Evolutionary conservation across 2,888 invertebrate genomes (phyloP).

Genomic region (Malachius bipustulatus): DNA sequence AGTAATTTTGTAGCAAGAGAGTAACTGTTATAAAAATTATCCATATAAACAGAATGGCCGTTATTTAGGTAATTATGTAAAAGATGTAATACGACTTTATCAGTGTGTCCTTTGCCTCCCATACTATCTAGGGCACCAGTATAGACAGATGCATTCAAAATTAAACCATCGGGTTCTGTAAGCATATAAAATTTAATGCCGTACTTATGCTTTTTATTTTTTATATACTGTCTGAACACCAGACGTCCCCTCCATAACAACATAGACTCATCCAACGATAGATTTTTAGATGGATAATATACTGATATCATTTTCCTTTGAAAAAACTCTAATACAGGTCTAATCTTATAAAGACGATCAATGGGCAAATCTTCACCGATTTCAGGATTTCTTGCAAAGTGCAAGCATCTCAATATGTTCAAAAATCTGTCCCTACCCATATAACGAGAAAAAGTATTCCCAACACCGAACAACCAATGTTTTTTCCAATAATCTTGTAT

Average conservation of each 20-base stretch:
- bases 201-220: too few relatives aligned
- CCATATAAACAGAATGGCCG: background rate
- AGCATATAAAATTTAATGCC: background rate
- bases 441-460: conserved; percentile 9
- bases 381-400: conserved; percentile 10
- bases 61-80: background rate
- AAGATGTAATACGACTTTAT: background rate
- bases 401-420: conserved; percentile 15
- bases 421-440: conserved; percentile 17
- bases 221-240: too few relatives aligned
- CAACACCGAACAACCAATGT: background rate
- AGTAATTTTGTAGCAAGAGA: background rate
- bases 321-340: background rate
- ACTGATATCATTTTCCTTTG: background rate
- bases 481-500: conserved; percentile 4
- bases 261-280: too few relatives aligned
- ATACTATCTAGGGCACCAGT: background rate
- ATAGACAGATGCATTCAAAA: background rate
- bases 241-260: too few relatives aligned
- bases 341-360: conserved; percentile 11
- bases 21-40: conserved; percentile 2
- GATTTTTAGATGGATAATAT: background rate
- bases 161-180: background rate
- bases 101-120: background rate
- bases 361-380: background rate